phyloP scores from a whole-genome alignment of 2,113 vertebrate genomes.

The Syrmaticus mikado region DNA sequence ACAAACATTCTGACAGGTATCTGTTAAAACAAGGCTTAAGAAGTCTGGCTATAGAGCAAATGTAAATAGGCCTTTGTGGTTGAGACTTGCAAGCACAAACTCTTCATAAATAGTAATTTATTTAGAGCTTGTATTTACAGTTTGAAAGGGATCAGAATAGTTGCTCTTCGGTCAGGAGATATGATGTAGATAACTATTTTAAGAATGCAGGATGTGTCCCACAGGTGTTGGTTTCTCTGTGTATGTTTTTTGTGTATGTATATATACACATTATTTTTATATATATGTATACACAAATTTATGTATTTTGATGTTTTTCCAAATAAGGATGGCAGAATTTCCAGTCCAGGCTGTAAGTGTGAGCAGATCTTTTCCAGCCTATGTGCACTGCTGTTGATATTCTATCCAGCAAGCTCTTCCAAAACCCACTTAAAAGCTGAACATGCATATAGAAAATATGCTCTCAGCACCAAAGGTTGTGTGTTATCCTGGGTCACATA shows the following conservation, averaged over 20 bases:
- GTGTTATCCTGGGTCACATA: fast-evolving
- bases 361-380: not conserved
- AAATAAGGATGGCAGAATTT: fast-evolving
- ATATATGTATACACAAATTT: too few relatives aligned
- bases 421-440: not conserved
- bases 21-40: conserved; percentile 14
- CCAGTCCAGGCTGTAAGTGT: fast-evolving
- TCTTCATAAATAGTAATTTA: not conserved
- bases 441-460: fast-evolving
- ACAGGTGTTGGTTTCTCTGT: not conserved
- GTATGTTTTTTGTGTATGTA: fast-evolving
- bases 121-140: not conserved
- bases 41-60: not conserved
- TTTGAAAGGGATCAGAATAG: not conserved
- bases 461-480: fast-evolving
- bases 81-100: not conserved
- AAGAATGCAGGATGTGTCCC: fast-evolving
- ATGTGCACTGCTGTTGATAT: not conserved
- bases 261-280: not conserved
- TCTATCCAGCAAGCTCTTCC: not conserved
- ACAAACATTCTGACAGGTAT: not conserved
- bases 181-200: fast-evolving
- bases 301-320: not conserved
- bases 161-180: not conserved
- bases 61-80: not conserved